Percentiles rank a stretch among this genome's conserved stretches.
Conservation (phyloP, 2,797 vertebrate species). For the Erpetoichthys calabaricus region DNA sequence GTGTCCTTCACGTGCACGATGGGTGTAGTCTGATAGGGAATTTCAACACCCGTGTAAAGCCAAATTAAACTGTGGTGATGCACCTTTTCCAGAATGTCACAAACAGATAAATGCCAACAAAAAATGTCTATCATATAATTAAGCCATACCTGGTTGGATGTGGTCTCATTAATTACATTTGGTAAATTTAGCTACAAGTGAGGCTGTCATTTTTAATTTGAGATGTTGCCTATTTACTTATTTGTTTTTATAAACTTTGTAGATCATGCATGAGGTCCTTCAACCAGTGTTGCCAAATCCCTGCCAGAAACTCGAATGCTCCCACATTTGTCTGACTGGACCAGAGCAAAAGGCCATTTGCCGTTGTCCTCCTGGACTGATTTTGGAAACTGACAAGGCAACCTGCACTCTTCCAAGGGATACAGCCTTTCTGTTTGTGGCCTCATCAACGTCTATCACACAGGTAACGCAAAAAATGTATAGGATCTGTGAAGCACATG, state of each 20-base stretch:
- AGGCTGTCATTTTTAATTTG: no score
- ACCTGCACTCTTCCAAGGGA: conserved; percentile 47
- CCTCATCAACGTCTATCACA: conserved; percentile 35
- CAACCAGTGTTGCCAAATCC: conserved; percentile 46
- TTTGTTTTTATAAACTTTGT: neutral
- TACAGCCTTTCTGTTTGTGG: conserved; percentile 59
- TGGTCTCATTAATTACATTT: no score
- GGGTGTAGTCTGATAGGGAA: no score
- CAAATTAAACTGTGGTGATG: no score
- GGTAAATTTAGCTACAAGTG: no score
- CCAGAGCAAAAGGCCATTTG: conserved; percentile 46
- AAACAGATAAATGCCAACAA: no score
- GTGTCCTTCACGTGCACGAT: no score
- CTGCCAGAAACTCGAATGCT: conserved; percentile 48
- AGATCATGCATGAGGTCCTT: conserved; percentile 68
- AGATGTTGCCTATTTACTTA: neutral
- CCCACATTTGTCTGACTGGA: conserved; percentile 68
- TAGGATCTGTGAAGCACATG: neutral
- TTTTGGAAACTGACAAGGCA: conserved; percentile 46
- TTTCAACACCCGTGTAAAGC: no score
- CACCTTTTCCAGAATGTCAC: no score
- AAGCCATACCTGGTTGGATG: no score
- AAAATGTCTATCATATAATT: no score
- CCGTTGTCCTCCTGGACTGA: conserved; percentile 49
- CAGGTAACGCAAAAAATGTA: conserved; percentile 44